Evolutionary conservation across 1,140 invertebrate species (phyloP), one percentile per base, ranked within the genome.

Genomic region (Drosophila saltans): DNA sequence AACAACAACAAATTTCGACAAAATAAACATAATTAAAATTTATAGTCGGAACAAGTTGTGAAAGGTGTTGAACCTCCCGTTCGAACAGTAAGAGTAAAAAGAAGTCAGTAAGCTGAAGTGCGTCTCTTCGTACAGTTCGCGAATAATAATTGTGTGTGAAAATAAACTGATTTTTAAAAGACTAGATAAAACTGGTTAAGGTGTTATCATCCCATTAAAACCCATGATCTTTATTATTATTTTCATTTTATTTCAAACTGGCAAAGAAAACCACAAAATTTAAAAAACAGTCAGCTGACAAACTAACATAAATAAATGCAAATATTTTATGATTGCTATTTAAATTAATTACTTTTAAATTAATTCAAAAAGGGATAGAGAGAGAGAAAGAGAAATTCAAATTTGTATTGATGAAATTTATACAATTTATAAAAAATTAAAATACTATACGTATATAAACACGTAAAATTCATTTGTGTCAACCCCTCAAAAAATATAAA

Each of bases 381-480:
- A 16, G 16, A 16, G 16, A 16, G 11, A 24, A 8, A 60, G 6
- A 33, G n/a, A 2, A 8, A 5, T 33, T n/a, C 3, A 26, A 52
- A 52, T 52, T 26, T 52, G 2, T 30, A 1, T 2, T 4, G 40
- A 21, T 43, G 28, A 30, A 11, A 52, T 30, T 48, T 33, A 72
- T 52, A 39, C 28, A 41, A 39, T 16, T 8, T 59, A 80, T 72
- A 64, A 30, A 4, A 30, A 30, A 36, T 36, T 36, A 4, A 30
- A 4, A 30, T 30, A 30, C 28, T 36, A 36, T 36, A 5, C 6
- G 6, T 36, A 36, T 88, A 80, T 78, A 77, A 74, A 72, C 84
- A 89, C 84, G 83, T 88, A 88, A 78, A 45, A 78, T 57, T 66
- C 68, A 73, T 78, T 89, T 80, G 80, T 80, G 84, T 78, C 74